Percentiles rank a stretch among this genome's conserved stretches.
These are phyloP conservation scores for Siniperca chuatsi DNA, from an alignment of 2,113 vertebrate species.

Conservation along the genomic window DNA sequence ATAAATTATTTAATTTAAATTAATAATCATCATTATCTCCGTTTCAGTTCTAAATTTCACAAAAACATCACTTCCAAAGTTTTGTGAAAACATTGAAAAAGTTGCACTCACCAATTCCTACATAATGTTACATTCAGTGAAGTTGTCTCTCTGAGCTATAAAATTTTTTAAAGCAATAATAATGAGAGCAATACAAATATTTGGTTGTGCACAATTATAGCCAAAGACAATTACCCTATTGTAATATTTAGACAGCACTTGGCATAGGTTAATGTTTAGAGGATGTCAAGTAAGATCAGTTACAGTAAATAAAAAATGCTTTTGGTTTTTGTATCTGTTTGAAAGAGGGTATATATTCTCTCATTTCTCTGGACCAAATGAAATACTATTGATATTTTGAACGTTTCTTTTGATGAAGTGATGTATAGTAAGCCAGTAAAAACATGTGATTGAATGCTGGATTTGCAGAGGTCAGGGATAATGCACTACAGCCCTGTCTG, in stretches of 20 bases:
- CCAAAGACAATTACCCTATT: background rate
- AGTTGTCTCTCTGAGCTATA: background rate
- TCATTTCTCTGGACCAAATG: background rate
- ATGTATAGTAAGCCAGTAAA: background rate
- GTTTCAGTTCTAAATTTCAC: background rate
- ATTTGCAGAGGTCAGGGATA: constrained; percentile 3
- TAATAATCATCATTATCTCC: background rate
- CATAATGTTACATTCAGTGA: background rate
- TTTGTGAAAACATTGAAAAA: background rate
- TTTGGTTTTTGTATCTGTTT: background rate
- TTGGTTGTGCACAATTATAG: background rate
- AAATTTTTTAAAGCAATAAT: background rate
- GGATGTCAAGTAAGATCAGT: background rate
- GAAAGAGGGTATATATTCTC: background rate
- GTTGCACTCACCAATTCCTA: background rate
- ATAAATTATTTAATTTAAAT: no score
- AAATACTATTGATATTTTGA: background rate
- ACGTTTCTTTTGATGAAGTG: background rate
- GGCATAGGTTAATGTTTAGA: background rate
- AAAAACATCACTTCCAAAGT: background rate
- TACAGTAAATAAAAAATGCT: background rate
- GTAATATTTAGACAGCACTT: background rate
- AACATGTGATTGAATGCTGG: constrained; percentile 6
- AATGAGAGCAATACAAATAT: background rate
- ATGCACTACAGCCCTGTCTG: background rate